Percentiles rank a stretch among this genome's conserved stretches.
phyloP scores from a whole-genome alignment of 2,797 vertebrate genomes.

The Trachops cirrhosus region DNA sequence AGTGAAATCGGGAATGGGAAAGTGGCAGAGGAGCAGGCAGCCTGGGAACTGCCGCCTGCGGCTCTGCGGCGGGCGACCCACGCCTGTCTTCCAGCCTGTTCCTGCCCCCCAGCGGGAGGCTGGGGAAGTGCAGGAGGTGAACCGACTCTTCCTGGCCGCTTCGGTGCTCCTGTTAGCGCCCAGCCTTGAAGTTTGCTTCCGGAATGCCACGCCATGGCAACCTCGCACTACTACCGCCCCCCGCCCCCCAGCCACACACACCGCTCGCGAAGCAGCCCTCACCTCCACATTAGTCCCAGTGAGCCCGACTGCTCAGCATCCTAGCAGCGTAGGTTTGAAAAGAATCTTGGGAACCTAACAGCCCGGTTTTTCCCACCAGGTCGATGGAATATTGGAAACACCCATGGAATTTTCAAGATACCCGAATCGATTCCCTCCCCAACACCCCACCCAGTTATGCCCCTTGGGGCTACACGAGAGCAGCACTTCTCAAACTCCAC shows the following conservation, averaged over 20 bases:
- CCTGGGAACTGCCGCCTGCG: neutral
- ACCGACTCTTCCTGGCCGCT: accelerated
- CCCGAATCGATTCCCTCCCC: neutral
- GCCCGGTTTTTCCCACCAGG: neutral
- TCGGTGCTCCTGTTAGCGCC: accelerated
- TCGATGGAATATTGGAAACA: neutral
- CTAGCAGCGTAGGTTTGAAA: neutral
- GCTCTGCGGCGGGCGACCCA: neutral
- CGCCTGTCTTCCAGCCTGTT: neutral
- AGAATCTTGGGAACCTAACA: neutral
- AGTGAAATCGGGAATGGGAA: slow-evolving; percentile 38
- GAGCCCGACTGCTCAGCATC: neutral
- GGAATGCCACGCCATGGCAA: neutral
- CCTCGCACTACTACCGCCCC: neutral
- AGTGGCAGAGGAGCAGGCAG: neutral
- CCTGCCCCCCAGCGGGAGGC: neutral
- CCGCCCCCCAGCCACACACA: too few relatives aligned
- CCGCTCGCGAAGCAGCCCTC: neutral
- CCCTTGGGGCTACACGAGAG: neutral
- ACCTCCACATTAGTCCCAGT: neutral
- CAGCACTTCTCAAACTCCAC: neutral
- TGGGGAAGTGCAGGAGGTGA: neutral
- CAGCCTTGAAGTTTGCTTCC: neutral
- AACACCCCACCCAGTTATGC: neutral
- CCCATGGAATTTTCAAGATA: neutral